Conservation (phyloP, 1,140 invertebrate genomes). For the Bacillus rossius region DNA sequence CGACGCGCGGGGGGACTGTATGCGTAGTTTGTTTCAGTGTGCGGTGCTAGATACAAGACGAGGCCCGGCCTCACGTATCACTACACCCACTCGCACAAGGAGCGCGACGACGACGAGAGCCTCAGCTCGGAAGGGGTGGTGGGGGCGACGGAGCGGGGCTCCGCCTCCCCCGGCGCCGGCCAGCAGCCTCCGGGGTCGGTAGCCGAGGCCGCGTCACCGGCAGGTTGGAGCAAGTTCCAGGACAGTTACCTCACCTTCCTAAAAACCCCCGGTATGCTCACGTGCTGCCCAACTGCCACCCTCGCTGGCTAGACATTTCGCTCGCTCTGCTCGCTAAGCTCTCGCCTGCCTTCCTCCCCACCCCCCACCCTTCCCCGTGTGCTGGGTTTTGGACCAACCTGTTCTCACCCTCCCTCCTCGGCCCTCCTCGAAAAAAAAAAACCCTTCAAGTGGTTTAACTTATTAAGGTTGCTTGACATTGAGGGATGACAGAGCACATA, state of each 20-base stretch:
- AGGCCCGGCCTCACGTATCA: conserved; percentile 95
- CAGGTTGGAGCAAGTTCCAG: conserved; percentile 48
- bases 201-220: neutral
- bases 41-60: conserved; percentile 95
- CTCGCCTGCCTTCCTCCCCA: too few relatives aligned
- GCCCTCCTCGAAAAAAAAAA: too few relatives aligned
- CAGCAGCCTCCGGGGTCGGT: neutral
- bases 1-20: too few relatives aligned
- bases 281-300: conserved; percentile 7
- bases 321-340: too few relatives aligned
- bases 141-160: neutral
- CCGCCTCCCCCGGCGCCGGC: neutral
- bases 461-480: too few relatives aligned
- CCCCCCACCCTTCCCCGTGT: too few relatives aligned
- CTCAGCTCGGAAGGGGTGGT: conserved; percentile 28
- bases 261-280: conserved; percentile 47
- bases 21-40: conserved; percentile 65
- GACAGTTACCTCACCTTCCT: conserved; percentile 64
- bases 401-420: too few relatives aligned
- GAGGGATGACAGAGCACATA: too few relatives aligned
- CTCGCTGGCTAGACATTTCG: too few relatives aligned
- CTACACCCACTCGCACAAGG: conserved; percentile 93
- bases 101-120: conserved; percentile 40
- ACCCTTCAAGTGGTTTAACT: too few relatives aligned
- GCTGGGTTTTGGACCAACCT: too few relatives aligned